Conservation (phyloP, 2,888 invertebrate species). For the Drosophila anceps region DNA sequence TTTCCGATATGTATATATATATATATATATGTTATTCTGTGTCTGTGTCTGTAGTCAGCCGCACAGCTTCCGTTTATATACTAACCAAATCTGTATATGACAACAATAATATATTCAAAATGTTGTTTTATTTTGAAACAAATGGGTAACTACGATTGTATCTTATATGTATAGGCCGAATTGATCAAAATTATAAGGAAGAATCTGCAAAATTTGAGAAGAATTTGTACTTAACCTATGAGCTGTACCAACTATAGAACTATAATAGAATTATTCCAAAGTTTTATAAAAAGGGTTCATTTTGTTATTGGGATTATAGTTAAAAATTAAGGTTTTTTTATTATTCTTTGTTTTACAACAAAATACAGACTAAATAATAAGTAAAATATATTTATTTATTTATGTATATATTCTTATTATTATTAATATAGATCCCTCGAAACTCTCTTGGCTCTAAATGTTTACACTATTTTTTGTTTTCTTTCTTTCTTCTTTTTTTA, state of each 20-base stretch:
- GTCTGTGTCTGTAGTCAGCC: neutral
- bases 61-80: neutral
- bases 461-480: conserved; percentile 72
- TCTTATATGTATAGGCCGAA: neutral
- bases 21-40: neutral
- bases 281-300: neutral
- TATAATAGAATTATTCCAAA: neutral
- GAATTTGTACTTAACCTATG: neutral
- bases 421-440: conserved; percentile 76
- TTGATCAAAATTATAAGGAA: too few relatives aligned
- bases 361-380: conserved; percentile 81
- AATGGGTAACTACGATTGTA: conserved; percentile 1
- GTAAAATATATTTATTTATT: conserved; percentile 81
- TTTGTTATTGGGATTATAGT: conserved; percentile 36
- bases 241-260: neutral
- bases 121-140: neutral
- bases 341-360: conserved; percentile 81
- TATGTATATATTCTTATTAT: conserved; percentile 75
- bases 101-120: neutral
- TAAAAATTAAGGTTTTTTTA: conserved; percentile 78
- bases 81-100: neutral
- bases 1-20: neutral
- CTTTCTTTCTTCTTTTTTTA: conserved; percentile 21
- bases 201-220: too few relatives aligned
- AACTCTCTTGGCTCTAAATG: conserved; percentile 69